Evolutionary conservation across 2,113 vertebrate species (phyloP).

Genomic region (Thinocorus orbignyianus): DNA sequence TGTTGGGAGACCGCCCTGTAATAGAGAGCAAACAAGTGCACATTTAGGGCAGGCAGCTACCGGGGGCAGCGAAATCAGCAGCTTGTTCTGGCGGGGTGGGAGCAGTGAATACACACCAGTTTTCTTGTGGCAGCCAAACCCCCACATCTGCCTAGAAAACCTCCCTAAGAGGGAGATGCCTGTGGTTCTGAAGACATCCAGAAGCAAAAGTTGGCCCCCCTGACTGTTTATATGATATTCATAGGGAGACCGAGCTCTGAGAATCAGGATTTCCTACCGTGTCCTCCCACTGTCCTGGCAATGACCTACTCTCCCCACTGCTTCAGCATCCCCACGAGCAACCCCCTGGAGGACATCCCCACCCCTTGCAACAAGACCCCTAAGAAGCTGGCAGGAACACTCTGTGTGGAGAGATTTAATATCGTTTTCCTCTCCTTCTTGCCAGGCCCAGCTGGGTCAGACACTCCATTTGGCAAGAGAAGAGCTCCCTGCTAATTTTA

Average conservation of each 20-base stretch:
- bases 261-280: neutral
- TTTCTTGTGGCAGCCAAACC: neutral
- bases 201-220: neutral
- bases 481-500: conserved; percentile 74
- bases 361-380: neutral
- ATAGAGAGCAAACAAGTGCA: neutral
- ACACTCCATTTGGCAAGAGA: conserved; percentile 57
- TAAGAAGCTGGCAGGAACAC: neutral
- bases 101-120: neutral
- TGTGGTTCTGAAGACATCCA: neutral
- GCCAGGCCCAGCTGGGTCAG: conserved; percentile 27
- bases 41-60: neutral
- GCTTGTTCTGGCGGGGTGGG: neutral
- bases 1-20: neutral
- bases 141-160: neutral
- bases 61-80: neutral
- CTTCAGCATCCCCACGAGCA: neutral
- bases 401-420: neutral
- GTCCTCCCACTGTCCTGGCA: neutral
- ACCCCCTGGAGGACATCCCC: neutral
- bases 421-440: neutral
- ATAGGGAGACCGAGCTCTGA: neutral
- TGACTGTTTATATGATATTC: neutral
- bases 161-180: neutral
- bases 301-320: neutral